These are phyloP conservation scores for Euspilapteryx auroguttella DNA, from an alignment of 2,888 invertebrate genomes.

Conservation along the genomic window DNA sequence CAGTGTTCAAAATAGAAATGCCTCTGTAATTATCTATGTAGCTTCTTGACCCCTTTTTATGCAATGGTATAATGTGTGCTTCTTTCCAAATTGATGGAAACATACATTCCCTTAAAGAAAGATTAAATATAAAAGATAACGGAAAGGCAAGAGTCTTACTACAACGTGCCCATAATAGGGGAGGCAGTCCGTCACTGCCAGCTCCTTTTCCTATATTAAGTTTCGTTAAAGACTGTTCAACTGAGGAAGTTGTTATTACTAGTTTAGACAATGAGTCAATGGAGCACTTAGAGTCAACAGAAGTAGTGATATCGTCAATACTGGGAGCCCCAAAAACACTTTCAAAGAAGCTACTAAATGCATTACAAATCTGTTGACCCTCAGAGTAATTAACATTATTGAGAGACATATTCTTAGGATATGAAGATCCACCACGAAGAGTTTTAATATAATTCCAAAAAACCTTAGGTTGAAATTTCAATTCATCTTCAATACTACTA, in stretches of 20 bases:
- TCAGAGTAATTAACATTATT: background rate
- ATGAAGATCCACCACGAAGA: background rate
- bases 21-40: slow-evolving; percentile 1
- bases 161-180: background rate
- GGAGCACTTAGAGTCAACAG: background rate
- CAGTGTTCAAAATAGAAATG: background rate
- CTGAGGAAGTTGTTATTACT: background rate
- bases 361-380: background rate
- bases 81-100: slow-evolving; percentile 1
- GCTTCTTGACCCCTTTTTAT: slow-evolving; percentile 1
- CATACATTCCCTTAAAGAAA: background rate
- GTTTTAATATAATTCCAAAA: slow-evolving; percentile 1
- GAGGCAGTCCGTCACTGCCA: slow-evolving; percentile 1
- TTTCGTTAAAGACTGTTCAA: background rate
- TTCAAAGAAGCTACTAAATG: slow-evolving; percentile 1
- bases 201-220: background rate
- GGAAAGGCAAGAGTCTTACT: background rate
- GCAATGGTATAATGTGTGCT: background rate
- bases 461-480: background rate
- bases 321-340: slow-evolving; percentile 1
- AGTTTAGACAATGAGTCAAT: background rate
- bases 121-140: background rate
- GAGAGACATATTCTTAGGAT: background rate
- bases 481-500: too few relatives aligned
- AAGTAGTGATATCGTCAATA: background rate